Conservation (phyloP, 2,797 vertebrate genomes). For the Amblyopsis hoosieri region DNA sequence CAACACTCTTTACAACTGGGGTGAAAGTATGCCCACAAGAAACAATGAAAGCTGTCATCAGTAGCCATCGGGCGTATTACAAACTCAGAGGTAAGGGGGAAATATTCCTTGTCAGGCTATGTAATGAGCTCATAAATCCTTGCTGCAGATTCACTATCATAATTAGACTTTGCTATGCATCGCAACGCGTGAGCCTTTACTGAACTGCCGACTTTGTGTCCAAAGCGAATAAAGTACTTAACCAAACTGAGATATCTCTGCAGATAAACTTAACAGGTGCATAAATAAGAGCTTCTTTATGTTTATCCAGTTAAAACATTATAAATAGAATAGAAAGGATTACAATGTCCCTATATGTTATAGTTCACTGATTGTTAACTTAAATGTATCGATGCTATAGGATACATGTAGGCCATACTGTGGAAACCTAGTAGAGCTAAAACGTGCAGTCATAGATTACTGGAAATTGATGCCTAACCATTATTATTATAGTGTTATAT, state of each 20-base stretch:
- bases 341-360: conserved; percentile 1
- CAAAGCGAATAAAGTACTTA: conserved; percentile 23
- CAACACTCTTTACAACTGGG: conserved; percentile 80
- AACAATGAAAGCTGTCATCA: conserved; percentile 85
- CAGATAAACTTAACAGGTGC: conserved; percentile 5
- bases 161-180: conserved; percentile 18
- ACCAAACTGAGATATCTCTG: conserved; percentile 10
- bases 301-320: conserved; percentile 17
- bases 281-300: conserved; percentile 29
- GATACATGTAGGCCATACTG: too few species aligned
- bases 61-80: conserved; percentile 90
- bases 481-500: conserved; percentile 3
- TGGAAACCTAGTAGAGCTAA: too few species aligned
- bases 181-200: conserved; percentile 20
- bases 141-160: conserved; percentile 35
- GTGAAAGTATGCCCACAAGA: conserved; percentile 92
- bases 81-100: conserved; percentile 83
- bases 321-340: conserved; percentile 1
- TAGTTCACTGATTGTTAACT: background rate
- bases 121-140: conserved; percentile 23
- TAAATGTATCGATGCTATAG: background rate
- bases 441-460: too few species aligned
- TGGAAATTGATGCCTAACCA: too few species aligned
- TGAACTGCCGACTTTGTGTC: conserved; percentile 17
- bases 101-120: conserved; percentile 16